These are phyloP conservation scores for Fregetta grallaria DNA, from an alignment of 2,113 vertebrate genomes.

Conservation along the genomic window DNA sequence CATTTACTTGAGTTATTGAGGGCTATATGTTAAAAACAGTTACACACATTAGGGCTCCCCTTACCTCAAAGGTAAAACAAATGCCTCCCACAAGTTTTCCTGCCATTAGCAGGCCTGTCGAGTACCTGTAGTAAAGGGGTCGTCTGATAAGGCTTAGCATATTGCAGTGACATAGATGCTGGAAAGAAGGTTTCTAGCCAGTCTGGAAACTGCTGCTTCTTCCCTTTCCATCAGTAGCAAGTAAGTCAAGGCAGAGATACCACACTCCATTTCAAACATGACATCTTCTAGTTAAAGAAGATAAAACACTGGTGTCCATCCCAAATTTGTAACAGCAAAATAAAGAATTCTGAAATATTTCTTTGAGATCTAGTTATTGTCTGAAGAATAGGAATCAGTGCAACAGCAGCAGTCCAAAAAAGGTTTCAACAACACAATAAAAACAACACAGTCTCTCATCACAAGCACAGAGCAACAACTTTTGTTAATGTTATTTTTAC, in stretches of 20 bases:
- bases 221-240: background rate
- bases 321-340: background rate
- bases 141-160: background rate
- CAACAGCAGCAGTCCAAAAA: background rate
- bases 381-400: background rate
- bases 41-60: background rate
- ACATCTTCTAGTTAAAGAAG: background rate
- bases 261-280: background rate
- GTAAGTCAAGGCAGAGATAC: background rate
- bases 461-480: background rate
- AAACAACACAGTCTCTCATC: background rate
- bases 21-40: background rate
- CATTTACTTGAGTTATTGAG: background rate
- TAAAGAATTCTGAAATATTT: background rate
- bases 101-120: background rate
- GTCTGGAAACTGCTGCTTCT: background rate
- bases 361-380: background rate
- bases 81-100: background rate
- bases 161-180: background rate
- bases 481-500: constrained; percentile 42
- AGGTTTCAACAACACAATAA: background rate
- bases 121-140: background rate
- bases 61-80: background rate
- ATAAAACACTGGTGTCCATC: background rate
- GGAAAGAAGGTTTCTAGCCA: background rate